Conservation (phyloP, 2,113 vertebrate species). For the Toxostoma redivivum region DNA sequence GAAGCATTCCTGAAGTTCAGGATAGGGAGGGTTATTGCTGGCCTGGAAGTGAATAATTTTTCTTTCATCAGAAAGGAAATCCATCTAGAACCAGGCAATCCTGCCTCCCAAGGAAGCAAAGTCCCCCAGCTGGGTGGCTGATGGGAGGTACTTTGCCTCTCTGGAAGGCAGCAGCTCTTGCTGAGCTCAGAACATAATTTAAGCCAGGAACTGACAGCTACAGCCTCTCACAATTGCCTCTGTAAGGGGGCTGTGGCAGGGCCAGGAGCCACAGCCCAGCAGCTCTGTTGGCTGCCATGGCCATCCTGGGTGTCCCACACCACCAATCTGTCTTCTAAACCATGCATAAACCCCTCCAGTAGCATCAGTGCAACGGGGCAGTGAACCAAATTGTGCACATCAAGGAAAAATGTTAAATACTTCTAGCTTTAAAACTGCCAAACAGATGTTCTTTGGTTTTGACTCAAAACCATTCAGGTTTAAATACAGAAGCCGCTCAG, state of each 20-base stretch:
- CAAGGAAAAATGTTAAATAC: not conserved
- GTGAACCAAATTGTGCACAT: not conserved
- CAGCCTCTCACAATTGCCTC: not conserved
- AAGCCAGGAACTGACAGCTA: not conserved
- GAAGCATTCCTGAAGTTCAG: not conserved
- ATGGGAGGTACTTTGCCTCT: not conserved
- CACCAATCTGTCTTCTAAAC: not conserved
- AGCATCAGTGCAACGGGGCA: not conserved
- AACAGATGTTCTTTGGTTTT: slow-evolving; percentile 23
- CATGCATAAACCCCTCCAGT: not conserved
- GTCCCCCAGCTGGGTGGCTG: not conserved
- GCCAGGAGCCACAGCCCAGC: not conserved
- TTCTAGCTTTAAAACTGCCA: not conserved
- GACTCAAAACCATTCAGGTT: not conserved
- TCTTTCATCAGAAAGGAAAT: not conserved
- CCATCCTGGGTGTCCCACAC: not conserved
- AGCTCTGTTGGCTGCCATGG: not conserved
- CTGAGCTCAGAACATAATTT: not conserved
- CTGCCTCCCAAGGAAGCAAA: not conserved
- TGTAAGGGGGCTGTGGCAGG: not conserved
- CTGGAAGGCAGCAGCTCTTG: not conserved
- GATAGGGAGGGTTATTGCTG: not conserved
- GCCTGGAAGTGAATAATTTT: not conserved
- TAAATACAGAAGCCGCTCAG: slow-evolving; percentile 5
- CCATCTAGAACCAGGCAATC: not conserved